phyloP scores from a whole-genome alignment of 2,113 vertebrate genomes.

The Peromyscus californicus region DNA sequence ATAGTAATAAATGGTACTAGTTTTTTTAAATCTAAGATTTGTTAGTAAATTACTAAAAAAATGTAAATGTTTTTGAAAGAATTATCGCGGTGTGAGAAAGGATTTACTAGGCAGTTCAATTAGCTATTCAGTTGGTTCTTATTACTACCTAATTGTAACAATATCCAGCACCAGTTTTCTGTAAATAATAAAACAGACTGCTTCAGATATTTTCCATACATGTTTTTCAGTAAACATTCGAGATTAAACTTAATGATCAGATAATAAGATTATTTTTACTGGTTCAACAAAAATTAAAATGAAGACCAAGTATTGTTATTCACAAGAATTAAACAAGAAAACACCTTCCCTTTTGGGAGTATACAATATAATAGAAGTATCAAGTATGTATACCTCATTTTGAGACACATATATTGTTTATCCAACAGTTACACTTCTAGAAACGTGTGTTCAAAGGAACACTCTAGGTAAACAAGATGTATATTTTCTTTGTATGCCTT shows the following conservation, averaged over 20 bases:
- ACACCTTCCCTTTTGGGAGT: neutral
- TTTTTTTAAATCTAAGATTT: neutral
- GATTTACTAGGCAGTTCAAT: neutral
- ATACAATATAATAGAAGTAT: neutral
- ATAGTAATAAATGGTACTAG: neutral
- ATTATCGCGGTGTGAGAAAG: rapidly evolving
- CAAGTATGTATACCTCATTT: neutral
- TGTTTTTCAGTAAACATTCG: neutral
- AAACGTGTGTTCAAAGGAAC: neutral
- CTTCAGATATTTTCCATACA: conserved; percentile 25
- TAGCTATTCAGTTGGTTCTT: neutral
- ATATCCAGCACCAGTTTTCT: neutral
- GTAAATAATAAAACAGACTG: conserved; percentile 45
- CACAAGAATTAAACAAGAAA: neutral
- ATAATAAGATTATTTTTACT: neutral
- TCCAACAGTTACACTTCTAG: neutral
- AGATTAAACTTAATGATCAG: neutral
- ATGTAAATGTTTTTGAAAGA: conserved; percentile 7
- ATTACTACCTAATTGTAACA: neutral
- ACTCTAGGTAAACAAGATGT: neutral
- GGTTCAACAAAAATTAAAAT: neutral
- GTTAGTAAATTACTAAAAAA: neutral
- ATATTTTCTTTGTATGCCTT: neutral
- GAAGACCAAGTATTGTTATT: neutral
- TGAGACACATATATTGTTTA: neutral